A percentile compares a stretch with the other conserved stretches of the same genome.
These are phyloP conservation scores for Esox niger DNA, from an alignment of 2,113 vertebrate species.

Conservation along the genomic window DNA sequence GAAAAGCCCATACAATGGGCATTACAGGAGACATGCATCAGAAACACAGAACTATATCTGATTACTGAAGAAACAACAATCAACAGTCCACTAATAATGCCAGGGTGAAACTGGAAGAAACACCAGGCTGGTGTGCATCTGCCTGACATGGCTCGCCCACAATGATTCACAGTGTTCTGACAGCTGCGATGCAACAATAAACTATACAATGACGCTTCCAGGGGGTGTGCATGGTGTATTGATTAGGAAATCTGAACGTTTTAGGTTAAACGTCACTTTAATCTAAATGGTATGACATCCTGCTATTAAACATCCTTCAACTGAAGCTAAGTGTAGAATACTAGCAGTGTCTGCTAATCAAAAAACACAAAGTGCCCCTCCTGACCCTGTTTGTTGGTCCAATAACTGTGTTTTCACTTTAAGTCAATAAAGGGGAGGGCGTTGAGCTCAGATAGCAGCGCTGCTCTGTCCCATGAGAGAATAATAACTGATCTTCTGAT, in stretches of 20 bases:
- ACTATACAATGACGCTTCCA: no score
- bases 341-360: slow-evolving; percentile 38
- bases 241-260: no score
- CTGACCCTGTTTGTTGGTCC: slow-evolving; percentile 36
- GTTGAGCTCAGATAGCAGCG: slow-evolving; percentile 9
- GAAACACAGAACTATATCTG: neutral
- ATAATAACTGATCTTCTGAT: slow-evolving; percentile 27
- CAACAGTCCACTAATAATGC: neutral
- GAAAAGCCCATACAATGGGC: neutral
- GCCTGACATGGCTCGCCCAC: neutral
- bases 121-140: neutral
- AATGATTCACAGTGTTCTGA: neutral
- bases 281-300: neutral
- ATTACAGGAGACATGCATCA: neutral
- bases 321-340: neutral
- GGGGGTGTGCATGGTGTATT: no score
- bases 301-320: neutral
- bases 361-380: slow-evolving; percentile 47
- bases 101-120: neutral
- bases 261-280: no score
- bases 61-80: neutral
- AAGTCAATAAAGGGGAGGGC: slow-evolving; percentile 55
- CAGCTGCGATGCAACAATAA: no score
- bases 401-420: slow-evolving; percentile 49
- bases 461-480: slow-evolving; percentile 4